Evolutionary conservation across 2,113 vertebrate species (phyloP), one percentile per base, ranked within the genome.

Genomic region (Galbula dea): DNA sequence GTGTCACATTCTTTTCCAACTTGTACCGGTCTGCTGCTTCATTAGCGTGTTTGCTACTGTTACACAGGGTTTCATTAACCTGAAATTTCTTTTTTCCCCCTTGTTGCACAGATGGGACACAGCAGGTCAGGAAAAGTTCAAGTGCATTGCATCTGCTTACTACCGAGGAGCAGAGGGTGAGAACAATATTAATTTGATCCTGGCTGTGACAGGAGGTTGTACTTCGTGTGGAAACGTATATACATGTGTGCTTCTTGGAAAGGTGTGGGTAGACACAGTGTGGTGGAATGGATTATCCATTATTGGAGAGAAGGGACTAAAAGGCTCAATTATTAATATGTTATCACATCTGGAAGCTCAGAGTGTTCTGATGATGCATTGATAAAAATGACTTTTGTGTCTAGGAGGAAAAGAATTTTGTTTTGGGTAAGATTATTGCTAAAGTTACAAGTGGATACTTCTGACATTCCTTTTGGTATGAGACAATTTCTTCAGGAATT

Each of bases 61-160:
- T 95, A 65, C 87, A 9, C 80, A 83, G 59, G 45, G 21, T 86
- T 90, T 89, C 36, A 67, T 89, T 95, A 89, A 94, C 72, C 76
- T 95, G 43, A 86, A 57, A 59, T 91, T 79, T 91, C 62, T 87
- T 59, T 73, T 66, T 81, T 66, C 71, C 19, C 57, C 58, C 13
- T 12, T 11, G 0, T 54, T 48, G 52, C 90, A 82, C 92, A 99
- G 99, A 97, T 99, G 99, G 99, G 99, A 99, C 97, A 99, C 99
- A 26, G 99, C 99, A 7, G 99, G 99, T 24, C 99, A 99, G 95
- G 99, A 99, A 86, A 99, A 99, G 96, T 99, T 99, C 97, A 99
- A 99, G 96, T 99, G 99, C 94, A 98, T 99, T 16, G 98, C 99
- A 11, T 98, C 98, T 73, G 98, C 98, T 52, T 99, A 99, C 96